Conservation (phyloP, 1,140 invertebrate species). For the Pogonomyrmex californicus region DNA sequence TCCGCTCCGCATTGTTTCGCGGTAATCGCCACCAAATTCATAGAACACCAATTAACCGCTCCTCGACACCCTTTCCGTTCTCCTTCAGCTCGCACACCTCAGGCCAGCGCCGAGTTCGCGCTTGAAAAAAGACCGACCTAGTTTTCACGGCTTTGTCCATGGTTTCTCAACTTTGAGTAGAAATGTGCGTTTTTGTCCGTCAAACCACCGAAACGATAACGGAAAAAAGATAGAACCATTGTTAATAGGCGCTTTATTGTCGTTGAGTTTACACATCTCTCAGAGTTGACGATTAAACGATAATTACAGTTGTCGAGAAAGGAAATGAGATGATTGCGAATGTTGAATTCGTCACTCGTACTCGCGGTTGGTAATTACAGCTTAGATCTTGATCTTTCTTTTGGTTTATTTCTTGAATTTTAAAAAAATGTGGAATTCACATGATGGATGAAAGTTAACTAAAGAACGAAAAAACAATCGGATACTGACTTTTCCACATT, state of each 20-base stretch:
- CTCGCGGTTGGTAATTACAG: background rate
- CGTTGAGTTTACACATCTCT: background rate
- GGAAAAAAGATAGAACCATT: background rate
- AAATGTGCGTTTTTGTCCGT: slow-evolving; percentile 45
- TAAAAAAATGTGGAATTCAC: background rate
- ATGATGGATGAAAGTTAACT: background rate
- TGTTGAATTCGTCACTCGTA: slow-evolving; percentile 19
- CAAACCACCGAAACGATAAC: background rate
- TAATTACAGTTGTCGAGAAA: slow-evolving; percentile 32
- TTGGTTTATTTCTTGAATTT: slow-evolving; percentile 26
- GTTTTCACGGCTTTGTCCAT: slow-evolving; percentile 69
- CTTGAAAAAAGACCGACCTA: slow-evolving; percentile 78
- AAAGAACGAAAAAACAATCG: background rate
- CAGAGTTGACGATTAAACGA: background rate
- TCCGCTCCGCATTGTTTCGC: slow-evolving; percentile 81
- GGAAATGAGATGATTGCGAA: background rate
- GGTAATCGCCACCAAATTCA: slow-evolving; percentile 85
- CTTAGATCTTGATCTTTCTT: slow-evolving; percentile 22
- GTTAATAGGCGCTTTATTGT: slow-evolving; percentile 2
- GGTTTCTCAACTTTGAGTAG: slow-evolving; percentile 25
- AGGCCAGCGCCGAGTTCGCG: slow-evolving; percentile 24
- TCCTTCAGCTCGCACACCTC: slow-evolving; percentile 55
- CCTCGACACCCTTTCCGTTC: slow-evolving; percentile 68
- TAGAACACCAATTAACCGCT: slow-evolving; percentile 86
- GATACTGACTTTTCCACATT: background rate